Base-by-base conservation (phyloP, 2,888 invertebrate species). In the Taphrorychus bicolor region DNA sequence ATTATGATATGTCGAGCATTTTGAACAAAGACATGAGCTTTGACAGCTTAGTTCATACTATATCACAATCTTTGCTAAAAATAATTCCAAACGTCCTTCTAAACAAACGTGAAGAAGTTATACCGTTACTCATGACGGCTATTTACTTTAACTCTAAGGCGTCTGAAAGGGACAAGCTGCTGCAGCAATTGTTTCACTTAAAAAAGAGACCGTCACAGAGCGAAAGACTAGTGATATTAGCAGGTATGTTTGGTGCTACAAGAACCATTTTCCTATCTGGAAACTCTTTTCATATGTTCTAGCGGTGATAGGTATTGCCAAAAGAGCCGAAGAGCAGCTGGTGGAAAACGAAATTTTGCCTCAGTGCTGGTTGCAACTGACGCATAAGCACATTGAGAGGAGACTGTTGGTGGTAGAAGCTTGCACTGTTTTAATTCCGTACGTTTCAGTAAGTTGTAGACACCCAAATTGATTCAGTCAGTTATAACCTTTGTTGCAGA, bases 341-440 rank as follows among this genome's bases (percentile, higher is more conserved):
- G 85, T 89, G n/a, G 87, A 88, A 76, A 86, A 87, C 67, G 90
- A 90, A 79, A 84, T 91, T 60, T 80, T 91, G 51, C 89, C 90
- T 0, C 87, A 89, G 72, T 89, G 90, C 77, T 91, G 91, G 90
- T 89, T 90, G 76, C 89, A 90, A 81, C 85, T 91, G 71, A 87
- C 85, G 59, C 88, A 90, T 76, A 89, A 89, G 74, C 87, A 89
- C 79, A 80, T 85, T 1, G 91, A 91, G 78, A 82, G 88, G 69
- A 82, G 91, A 63, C 80, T 90, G 23, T 78, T 91, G 21, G 89
- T 90, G 4, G 89, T 88, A 2, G 90, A 91, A 78, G 87, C 89
- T 5, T 91, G 90, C 78, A 87, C 87, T 3, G 85, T 86, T 3
- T 82, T 91, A 64, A 85, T 89, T 52, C 88, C 89, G 0, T 88